Evolutionary conservation across 2,113 vertebrate species (phyloP), one percentile per base, ranked within the genome.

Genomic region (Serilophus lunatus): DNA sequence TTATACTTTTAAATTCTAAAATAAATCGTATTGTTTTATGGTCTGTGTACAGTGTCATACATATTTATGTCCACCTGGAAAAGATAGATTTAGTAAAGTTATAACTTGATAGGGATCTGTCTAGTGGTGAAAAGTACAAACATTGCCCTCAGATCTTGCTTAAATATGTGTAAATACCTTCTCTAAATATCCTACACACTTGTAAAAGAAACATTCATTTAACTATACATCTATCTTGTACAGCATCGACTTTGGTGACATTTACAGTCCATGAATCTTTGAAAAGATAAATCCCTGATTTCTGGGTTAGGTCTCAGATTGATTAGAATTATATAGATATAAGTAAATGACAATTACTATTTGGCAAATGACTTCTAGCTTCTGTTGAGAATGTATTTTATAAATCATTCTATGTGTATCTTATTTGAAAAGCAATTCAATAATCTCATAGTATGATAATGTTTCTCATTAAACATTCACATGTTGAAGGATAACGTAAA

Each of bases 11-110:
- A 42, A 45, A 77, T 50, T 65, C 31, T 88, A 25, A 88, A 86
- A 40, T 45, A 75, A 76, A 56, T 69, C 1, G 8, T 28, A 8
- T 13, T 23, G 22, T 60, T 72, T 36, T 56, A 23, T 60, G 50
- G 14, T 3, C 16, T 4, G 1, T 16, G 2, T 44, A 8, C 2
- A 3, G 6, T 33, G 13, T 5, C 45, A 19, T 8, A 18, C 1
- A 8, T 75, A 25, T 13, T 60, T 81, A 61, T 12, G 19, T 47
- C 14, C 33, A 45, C 11, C 12, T 59, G 26, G 25, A 23, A 74
- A 75, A 56, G 66, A 44, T 1, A 54, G 28, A 20, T 66, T 40
- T 42, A 64, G 6, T 79, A 28, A 66, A 57, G 3, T 35, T 75
- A 6, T 38, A 35, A 5, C 56, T 82, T 75, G 31, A 40, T 36